These are phyloP conservation scores for Gobio occitaniae DNA, from an alignment of 2,797 vertebrate genomes.

Conservation along the genomic window DNA sequence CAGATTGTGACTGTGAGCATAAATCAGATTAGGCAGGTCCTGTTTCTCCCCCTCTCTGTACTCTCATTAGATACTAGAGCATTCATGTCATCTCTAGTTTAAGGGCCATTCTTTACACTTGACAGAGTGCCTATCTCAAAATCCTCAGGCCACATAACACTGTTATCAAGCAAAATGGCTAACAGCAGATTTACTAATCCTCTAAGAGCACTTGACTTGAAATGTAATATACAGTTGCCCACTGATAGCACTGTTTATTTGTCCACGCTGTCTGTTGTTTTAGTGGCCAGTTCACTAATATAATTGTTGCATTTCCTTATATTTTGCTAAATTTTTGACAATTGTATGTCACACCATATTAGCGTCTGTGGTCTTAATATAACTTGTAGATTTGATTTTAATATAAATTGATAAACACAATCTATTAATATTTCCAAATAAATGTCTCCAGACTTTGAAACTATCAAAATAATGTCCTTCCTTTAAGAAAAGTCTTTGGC, in stretches of 20 bases:
- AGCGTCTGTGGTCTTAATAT: background rate
- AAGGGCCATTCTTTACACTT: conserved; percentile 45
- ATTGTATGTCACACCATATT: background rate
- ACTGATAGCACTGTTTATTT: background rate
- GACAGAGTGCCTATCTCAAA: conserved; percentile 25
- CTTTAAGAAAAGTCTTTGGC: background rate
- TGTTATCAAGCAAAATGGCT: conserved; percentile 11
- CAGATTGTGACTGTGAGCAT: conserved; percentile 50
- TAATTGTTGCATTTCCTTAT: background rate
- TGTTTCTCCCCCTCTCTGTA: conserved; percentile 19
- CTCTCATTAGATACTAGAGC: conserved; percentile 48
- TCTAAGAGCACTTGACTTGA: background rate
- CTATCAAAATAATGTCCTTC: background rate
- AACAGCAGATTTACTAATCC: conserved; percentile 30
- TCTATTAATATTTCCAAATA: background rate
- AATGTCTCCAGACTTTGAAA: background rate
- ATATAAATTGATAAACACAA: background rate
- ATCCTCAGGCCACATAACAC: background rate
- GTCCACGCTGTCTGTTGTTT: background rate
- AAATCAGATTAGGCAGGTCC: conserved; percentile 53
- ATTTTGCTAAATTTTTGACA: background rate
- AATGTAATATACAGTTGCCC: background rate
- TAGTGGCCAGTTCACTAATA: background rate
- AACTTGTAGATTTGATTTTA: background rate
- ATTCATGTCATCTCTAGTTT: conserved; percentile 43